Evolutionary conservation across 2,888 invertebrate genomes (phyloP).

Genomic region (Leptopterna dolabrata): DNA sequence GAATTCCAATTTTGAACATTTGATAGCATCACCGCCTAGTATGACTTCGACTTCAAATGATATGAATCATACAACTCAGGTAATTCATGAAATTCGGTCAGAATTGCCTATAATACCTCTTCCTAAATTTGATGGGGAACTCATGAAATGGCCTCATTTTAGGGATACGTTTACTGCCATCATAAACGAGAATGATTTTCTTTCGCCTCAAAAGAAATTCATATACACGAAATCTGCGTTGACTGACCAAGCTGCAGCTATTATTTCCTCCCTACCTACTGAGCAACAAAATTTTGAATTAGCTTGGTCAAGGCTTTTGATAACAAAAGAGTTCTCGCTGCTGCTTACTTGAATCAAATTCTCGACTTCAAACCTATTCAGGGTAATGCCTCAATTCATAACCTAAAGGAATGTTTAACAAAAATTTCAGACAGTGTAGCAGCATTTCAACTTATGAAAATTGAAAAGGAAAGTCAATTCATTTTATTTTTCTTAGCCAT

Average conservation of each 20-base stretch:
- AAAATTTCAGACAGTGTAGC: conserved; percentile 30
- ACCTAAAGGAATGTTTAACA: background rate
- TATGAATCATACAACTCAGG: background rate
- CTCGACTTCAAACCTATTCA: background rate
- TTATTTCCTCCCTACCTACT: background rate
- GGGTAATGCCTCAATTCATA: background rate
- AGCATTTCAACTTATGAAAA: background rate
- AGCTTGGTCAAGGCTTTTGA: conserved; percentile 8
- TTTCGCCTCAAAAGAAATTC: background rate
- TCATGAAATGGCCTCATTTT: no score
- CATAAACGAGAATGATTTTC: background rate
- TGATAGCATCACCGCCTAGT: no score
- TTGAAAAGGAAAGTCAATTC: conserved; percentile 5
- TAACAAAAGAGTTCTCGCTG: conserved; percentile 17
- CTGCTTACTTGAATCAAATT: conserved; percentile 12
- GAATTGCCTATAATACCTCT: no score
- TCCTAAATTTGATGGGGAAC: no score
- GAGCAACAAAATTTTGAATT: background rate
- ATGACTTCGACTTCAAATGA: background rate
- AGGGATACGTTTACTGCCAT: background rate
- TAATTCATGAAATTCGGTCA: background rate
- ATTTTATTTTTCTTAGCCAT: conserved; percentile 22
- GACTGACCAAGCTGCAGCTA: background rate
- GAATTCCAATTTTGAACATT: background rate
- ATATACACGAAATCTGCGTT: background rate